Evolutionary conservation across 2,113 vertebrate species (phyloP).

Genomic region (Calonectris borealis): DNA sequence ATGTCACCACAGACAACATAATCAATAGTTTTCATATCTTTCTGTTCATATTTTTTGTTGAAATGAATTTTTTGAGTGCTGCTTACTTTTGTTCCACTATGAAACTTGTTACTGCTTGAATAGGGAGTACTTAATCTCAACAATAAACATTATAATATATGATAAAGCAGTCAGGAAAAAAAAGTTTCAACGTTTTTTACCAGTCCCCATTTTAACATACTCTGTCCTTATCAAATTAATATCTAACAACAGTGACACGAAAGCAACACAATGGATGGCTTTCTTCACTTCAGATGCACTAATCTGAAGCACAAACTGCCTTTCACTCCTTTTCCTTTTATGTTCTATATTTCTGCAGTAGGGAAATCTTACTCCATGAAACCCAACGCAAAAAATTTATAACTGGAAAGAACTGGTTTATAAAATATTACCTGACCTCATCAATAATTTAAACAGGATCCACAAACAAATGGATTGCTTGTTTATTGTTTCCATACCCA

Average conservation of each 20-base stretch:
- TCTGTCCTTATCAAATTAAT: constrained; percentile 59
- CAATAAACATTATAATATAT: constrained; percentile 59
- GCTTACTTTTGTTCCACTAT: constrained; percentile 56
- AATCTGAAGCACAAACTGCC: constrained; percentile 20
- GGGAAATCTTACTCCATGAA: background rate
- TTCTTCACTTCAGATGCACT: constrained; percentile 31
- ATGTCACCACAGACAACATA: constrained; percentile 71
- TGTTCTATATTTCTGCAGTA: background rate
- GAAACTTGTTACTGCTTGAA: constrained; percentile 66
- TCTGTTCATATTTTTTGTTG: constrained; percentile 61
- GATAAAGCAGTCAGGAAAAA: constrained; percentile 34
- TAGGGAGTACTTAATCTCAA: constrained; percentile 60
- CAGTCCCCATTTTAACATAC: constrained; percentile 28
- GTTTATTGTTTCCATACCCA: background rate
- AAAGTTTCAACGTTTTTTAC: background rate
- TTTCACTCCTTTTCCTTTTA: background rate
- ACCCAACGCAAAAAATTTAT: background rate
- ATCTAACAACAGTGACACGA: constrained; percentile 24
- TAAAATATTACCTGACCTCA: background rate
- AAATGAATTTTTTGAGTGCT: constrained; percentile 42
- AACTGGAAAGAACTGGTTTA: background rate
- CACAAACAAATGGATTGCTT: background rate
- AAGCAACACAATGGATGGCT: constrained; percentile 47
- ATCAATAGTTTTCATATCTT: constrained; percentile 72
- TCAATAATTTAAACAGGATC: background rate